Evolutionary conservation across 2,797 vertebrate genomes (phyloP), one percentile per base, ranked within the genome.

Genomic region (Pangasius mekongensis): DNA sequence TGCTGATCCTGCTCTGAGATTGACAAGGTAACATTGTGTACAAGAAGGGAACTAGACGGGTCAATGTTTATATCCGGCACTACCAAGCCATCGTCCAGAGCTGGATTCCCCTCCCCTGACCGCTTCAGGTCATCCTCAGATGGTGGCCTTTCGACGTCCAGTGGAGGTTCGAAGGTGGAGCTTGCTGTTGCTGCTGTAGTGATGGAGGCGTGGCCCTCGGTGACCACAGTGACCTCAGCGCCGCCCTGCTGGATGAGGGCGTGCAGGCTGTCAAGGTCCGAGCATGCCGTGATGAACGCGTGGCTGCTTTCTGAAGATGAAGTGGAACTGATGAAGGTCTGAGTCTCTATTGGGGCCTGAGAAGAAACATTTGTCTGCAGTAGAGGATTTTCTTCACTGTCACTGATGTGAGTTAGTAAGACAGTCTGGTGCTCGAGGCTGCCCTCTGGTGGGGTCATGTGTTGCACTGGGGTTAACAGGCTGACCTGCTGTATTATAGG

Each of bases 401-500:
- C 91, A 0, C 93, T 91, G 2, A 97, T 89, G 36, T 95, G 91
- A 3, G 97, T 96, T 89, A 99, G 92, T 52, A 98, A 96, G 0
- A 97, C 94, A 0, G 96, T 92, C 3, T 96, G 96, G 67, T 96
- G 95, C 6, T 95, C 91, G 20, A 95, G 89, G 0, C 94, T n/a
- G 3, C 94, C 89, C 11, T 97, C 97, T 0, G 93, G 84, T 0
- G 93, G 87, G 5, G 93, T 90, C 0, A 96, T 87, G 7, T 96
- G 67, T 0, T 93, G 95, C 1, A 96, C 91, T 0, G 98, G 97
- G 0, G 96, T 92, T n/a, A 99, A 94, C 87, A 99, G 93, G 73
- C 95, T 98, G 52, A 99, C 98, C 88, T 98, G 98, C 85, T 98
- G 98, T 87, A 99, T 94, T 88, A 99, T 96, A 86, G 98, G 98